Conservation (phyloP, 2,888 invertebrate genomes). For the Alloscopus bannaensis region DNA sequence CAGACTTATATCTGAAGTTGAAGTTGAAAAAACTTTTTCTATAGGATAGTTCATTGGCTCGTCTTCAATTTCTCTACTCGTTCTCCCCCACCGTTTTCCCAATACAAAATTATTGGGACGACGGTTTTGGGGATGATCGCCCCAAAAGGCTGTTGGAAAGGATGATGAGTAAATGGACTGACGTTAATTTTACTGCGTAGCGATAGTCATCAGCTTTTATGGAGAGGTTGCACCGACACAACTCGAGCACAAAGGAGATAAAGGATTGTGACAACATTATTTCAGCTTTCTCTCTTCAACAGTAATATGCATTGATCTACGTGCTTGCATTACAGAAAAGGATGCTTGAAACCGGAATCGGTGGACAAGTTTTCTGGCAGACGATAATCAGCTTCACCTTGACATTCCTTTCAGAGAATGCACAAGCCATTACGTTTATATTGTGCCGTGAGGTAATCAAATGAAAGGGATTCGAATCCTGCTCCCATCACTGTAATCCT, state of each 20-base stretch:
- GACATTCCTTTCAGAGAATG: slow-evolving; percentile 32
- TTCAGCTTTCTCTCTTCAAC: slow-evolving; percentile 20
- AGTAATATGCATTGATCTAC: slow-evolving; percentile 27
- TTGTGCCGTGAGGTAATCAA: background rate
- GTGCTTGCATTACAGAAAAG: slow-evolving; percentile 31
- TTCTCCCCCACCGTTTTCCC: slow-evolving; percentile 3
- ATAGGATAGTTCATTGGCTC: slow-evolving; percentile 28
- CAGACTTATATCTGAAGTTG: no score
- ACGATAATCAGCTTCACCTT: slow-evolving; percentile 56
- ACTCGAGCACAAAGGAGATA: slow-evolving; percentile 6
- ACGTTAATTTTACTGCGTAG: slow-evolving; percentile 61
- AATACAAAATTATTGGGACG: background rate
- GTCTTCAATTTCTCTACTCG: slow-evolving; percentile 31
- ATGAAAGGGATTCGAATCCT: slow-evolving; percentile 8
- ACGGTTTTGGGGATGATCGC: slow-evolving; percentile 4
- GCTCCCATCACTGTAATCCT: slow-evolving; percentile 47
- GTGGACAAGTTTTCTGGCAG: slow-evolving; percentile 32
- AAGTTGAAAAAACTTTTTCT: no score
- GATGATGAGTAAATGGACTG: slow-evolving; percentile 62
- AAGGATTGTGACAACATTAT: slow-evolving; percentile 54
- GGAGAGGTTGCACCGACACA: slow-evolving; percentile 47
- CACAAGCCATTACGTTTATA: background rate
- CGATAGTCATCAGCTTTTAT: slow-evolving; percentile 59
- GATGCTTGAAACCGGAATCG: slow-evolving; percentile 1
- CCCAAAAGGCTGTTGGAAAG: slow-evolving; percentile 11